Conservation (phyloP, 2,797 vertebrate species). For the Strix occidentalis region DNA sequence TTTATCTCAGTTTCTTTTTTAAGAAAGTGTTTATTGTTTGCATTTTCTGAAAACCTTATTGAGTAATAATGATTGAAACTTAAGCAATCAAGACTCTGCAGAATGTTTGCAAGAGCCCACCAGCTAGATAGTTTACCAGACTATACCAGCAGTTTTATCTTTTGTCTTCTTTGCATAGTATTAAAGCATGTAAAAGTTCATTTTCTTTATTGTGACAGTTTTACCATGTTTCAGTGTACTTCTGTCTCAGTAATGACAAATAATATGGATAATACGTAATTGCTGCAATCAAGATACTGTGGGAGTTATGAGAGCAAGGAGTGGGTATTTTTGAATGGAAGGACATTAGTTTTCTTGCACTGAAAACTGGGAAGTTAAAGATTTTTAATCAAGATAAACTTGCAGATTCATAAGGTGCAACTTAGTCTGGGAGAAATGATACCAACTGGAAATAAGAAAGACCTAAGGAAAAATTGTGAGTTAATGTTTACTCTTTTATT, state of each 20-base stretch:
- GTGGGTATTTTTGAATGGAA: constrained; percentile 23
- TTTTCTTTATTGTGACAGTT: not conserved
- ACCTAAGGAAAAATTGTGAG: constrained; percentile 74
- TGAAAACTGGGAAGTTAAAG: constrained; percentile 67
- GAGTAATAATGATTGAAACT: not conserved
- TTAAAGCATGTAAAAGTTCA: not conserved
- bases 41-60: not conserved
- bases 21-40: not conserved
- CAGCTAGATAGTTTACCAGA: not conserved
- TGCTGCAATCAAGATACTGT: constrained; percentile 31
- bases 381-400: constrained; percentile 81
- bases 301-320: constrained; percentile 27
- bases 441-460: constrained; percentile 66
- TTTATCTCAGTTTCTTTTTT: constrained; percentile 1
- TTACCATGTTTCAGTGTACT: not conserved
- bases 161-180: not conserved
- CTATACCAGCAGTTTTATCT: not conserved
- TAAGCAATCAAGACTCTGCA: not conserved
- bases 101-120: not conserved
- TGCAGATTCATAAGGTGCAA: constrained; percentile 70
- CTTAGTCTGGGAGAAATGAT: constrained; percentile 58
- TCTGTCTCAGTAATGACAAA: constrained; percentile 15
- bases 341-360: constrained; percentile 61
- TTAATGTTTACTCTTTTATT: constrained; percentile 80
- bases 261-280: not conserved